A percentile compares a stretch with the other conserved stretches of the same genome.
phyloP scores from a whole-genome alignment of 2,797 vertebrate genomes.

The Falco cherrug region DNA sequence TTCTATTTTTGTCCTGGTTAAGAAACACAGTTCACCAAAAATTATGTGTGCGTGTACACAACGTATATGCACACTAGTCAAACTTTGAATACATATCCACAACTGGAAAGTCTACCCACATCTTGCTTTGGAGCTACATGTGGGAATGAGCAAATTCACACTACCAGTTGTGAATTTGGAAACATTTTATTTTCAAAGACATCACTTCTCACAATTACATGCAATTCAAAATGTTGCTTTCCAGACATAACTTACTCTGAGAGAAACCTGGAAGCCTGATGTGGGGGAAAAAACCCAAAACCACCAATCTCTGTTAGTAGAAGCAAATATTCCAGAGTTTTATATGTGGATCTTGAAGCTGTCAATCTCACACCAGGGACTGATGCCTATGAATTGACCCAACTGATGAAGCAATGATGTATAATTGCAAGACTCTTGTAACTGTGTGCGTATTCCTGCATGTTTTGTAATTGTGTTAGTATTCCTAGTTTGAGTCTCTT shows the following conservation, averaged over 20 bases:
- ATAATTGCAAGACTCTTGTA: neutral
- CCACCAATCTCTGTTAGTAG: neutral
- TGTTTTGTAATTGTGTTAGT: neutral
- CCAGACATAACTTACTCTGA: neutral
- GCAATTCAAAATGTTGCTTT: neutral
- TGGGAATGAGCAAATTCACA: neutral
- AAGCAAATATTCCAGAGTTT: neutral
- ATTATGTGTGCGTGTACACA: neutral
- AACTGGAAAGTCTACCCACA: neutral
- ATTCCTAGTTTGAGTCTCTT: neutral
- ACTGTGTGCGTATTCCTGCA: neutral
- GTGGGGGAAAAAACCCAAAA: neutral
- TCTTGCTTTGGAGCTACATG: neutral
- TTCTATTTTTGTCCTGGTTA: neutral
- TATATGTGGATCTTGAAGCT: neutral
- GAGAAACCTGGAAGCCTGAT: neutral
- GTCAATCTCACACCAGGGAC: neutral
- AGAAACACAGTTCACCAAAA: neutral
- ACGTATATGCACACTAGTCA: neutral
- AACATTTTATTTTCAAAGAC: neutral
- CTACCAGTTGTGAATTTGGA: neutral
- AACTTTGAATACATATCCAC: neutral
- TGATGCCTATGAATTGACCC: neutral
- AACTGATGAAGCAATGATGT: neutral
- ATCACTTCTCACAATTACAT: neutral